These are phyloP conservation scores for Aptenodytes forsteri DNA, from an alignment of 2,113 vertebrate genomes.

Conservation along the genomic window DNA sequence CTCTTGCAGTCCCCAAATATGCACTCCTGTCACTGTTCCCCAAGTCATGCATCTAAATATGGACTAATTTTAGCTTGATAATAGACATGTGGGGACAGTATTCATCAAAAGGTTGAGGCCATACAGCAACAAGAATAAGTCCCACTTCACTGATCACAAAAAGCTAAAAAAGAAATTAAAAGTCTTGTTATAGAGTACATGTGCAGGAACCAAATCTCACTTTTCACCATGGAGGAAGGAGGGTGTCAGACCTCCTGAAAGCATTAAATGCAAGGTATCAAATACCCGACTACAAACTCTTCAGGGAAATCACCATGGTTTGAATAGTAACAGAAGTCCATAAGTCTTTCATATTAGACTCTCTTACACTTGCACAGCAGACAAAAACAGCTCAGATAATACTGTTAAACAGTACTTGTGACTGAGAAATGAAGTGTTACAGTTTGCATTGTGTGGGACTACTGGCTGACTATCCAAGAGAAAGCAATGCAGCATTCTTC, in stretches of 20 bases:
- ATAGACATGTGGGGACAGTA: background rate
- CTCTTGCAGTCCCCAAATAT: background rate
- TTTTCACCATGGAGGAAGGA: background rate
- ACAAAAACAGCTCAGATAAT: background rate
- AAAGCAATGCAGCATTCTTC: background rate
- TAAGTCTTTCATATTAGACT: background rate
- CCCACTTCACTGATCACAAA: background rate
- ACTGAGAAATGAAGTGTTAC: background rate
- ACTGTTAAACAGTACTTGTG: background rate
- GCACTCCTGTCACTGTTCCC: background rate
- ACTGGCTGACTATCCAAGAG: background rate
- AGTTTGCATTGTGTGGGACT: background rate
- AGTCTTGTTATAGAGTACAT: background rate
- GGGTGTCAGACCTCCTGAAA: background rate
- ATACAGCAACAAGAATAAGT: background rate
- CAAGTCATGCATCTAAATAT: background rate
- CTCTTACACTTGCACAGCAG: background rate
- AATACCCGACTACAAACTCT: background rate
- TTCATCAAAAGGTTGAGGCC: background rate
- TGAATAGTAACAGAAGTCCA: background rate
- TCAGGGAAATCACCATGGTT: background rate
- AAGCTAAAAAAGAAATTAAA: background rate
- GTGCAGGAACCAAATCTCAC: background rate
- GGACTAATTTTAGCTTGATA: background rate
- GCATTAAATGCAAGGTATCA: background rate